These are phyloP conservation scores for Brienomyrus longianalis DNA, from an alignment of 2,113 vertebrate genomes.

Conservation along the genomic window DNA sequence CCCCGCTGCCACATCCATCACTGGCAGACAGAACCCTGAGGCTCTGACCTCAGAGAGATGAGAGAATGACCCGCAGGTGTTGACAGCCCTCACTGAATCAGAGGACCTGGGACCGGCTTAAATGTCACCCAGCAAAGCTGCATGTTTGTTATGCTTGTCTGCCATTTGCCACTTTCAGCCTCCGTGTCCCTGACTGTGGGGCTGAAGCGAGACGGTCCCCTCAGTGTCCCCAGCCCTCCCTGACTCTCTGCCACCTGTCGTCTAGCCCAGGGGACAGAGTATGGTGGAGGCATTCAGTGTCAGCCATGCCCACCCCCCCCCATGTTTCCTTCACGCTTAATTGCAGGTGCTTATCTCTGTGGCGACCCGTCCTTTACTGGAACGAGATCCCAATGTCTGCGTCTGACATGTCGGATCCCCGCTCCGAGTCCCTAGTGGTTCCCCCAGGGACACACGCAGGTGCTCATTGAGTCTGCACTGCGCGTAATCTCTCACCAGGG, in stretches of 20 bases:
- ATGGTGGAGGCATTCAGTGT: constrained; percentile 27
- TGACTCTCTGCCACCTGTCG: constrained; percentile 28
- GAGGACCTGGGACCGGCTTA: neutral
- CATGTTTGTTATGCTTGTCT: neutral
- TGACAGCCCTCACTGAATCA: neutral
- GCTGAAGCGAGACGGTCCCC: neutral
- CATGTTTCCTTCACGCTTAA: constrained; percentile 34
- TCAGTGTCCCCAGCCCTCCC: neutral
- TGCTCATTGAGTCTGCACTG: neutral
- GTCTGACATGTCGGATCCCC: constrained; percentile 38
- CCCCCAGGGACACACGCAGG: neutral
- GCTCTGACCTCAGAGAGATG: neutral
- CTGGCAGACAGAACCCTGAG: neutral
- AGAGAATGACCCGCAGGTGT: neutral
- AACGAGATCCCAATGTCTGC: constrained; percentile 48
- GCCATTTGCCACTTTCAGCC: neutral
- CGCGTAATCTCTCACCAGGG: constrained; percentile 58
- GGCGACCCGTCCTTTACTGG: constrained; percentile 50
- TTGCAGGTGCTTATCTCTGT: constrained; percentile 46
- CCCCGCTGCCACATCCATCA: neutral
- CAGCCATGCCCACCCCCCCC: constrained; percentile 23
- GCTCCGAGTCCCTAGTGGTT: neutral
- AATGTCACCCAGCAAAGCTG: neutral
- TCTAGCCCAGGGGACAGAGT: constrained; percentile 20
- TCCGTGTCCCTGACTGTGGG: neutral